phyloP scores from a whole-genome alignment of 1,140 invertebrate species.

The Telenomus remus region DNA sequence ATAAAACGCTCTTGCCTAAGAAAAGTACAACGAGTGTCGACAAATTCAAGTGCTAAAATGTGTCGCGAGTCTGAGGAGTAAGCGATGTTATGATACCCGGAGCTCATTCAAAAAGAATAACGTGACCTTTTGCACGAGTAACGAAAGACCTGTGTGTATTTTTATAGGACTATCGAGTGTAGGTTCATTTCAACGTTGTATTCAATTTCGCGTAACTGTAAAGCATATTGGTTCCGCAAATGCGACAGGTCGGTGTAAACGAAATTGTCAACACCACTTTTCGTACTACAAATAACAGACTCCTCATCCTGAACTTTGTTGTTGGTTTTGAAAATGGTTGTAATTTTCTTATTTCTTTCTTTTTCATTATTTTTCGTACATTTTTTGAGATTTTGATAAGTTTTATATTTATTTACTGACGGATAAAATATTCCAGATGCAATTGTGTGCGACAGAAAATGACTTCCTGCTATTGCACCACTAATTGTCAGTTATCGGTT shows the following conservation, averaged over 20 bases:
- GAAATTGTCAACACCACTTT: constrained; percentile 38
- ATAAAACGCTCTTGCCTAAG: constrained; percentile 23
- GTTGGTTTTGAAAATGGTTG: constrained; percentile 22
- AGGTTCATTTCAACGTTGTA: constrained; percentile 44
- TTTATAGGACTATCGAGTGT: constrained; percentile 34
- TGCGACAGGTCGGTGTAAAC: constrained; percentile 19
- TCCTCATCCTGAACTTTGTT: constrained; percentile 20
- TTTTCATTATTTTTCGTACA: too few relatives aligned
- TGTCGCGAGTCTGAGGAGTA: constrained; percentile 27
- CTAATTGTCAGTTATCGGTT: too few relatives aligned
- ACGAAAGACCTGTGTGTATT: constrained; percentile 44
- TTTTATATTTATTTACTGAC: too few relatives aligned
- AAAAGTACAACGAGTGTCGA: constrained; percentile 44
- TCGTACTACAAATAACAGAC: constrained; percentile 31
- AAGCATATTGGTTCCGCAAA: constrained; percentile 45
- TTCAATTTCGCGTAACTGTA: constrained; percentile 45
- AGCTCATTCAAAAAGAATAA: constrained; percentile 45
- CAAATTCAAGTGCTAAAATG: constrained; percentile 50
- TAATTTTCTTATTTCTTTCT: too few relatives aligned
- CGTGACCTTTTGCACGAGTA: constrained; percentile 31
- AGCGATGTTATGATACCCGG: constrained; percentile 46
- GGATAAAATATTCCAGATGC: constrained; percentile 16
- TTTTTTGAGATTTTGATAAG: too few relatives aligned
- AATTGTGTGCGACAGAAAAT: too few relatives aligned
- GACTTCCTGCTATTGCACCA: too few relatives aligned